Conservation (phyloP, 2,888 invertebrate genomes). For the Volucella inanis region DNA sequence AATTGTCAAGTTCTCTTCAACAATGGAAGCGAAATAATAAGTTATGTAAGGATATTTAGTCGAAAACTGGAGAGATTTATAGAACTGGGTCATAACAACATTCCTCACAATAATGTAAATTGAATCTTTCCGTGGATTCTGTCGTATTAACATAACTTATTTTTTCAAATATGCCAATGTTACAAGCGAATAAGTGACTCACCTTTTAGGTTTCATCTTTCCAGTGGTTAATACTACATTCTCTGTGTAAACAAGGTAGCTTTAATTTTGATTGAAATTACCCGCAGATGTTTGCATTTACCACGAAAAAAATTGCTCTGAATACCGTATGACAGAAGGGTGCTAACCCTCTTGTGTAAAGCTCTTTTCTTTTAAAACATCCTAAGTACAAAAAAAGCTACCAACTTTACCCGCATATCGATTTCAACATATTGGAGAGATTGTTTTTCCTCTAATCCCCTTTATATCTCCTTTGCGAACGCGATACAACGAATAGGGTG, state of each 20-base stretch:
- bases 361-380: conserved; percentile 33
- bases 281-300: background rate
- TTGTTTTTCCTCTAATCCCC: background rate
- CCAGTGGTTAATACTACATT: conserved; percentile 57
- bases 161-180: too few relatives aligned
- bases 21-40: too few relatives aligned
- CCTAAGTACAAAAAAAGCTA: conserved; percentile 17
- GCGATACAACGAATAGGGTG: background rate
- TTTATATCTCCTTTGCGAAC: background rate
- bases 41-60: too few relatives aligned
- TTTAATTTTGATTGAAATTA: background rate
- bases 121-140: too few relatives aligned
- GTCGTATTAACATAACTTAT: too few relatives aligned
- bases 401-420: conserved; percentile 17
- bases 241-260: conserved; percentile 31
- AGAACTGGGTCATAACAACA: too few relatives aligned
- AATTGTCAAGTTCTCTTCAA: too few relatives aligned
- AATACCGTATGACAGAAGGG: conserved; percentile 66
- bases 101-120: too few relatives aligned
- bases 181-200: conserved; percentile 5
- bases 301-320: conserved; percentile 12
- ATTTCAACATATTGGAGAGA: conserved; percentile 39
- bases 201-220: conserved; percentile 25
- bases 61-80: too few relatives aligned
- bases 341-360: conserved; percentile 49